Percentiles rank a stretch among this genome's conserved stretches.
phyloP scores from a whole-genome alignment of 2,113 vertebrate species.

The Oceanites oceanicus region DNA sequence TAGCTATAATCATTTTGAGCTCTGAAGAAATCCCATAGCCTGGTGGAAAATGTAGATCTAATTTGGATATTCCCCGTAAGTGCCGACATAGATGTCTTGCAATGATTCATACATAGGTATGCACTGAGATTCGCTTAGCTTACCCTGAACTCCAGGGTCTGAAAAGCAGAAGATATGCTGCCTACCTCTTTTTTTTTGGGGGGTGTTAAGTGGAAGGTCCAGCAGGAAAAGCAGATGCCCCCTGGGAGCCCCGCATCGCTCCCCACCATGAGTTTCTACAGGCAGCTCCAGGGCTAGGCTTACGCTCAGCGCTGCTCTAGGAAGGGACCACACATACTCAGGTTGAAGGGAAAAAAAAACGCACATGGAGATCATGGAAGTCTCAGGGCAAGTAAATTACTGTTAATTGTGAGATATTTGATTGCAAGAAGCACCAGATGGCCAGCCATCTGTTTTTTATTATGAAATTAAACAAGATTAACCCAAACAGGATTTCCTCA shows the following conservation, averaged over 20 bases:
- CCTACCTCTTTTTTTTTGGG: background rate
- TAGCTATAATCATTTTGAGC: background rate
- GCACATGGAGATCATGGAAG: background rate
- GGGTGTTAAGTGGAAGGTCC: background rate
- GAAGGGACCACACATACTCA: constrained; percentile 52
- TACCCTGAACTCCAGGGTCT: background rate
- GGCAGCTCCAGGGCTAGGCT: background rate
- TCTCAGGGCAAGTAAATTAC: constrained; percentile 65
- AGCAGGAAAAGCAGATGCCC: background rate
- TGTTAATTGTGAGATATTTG: constrained; percentile 66
- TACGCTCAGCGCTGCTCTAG: background rate
- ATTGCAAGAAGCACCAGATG: constrained; percentile 68
- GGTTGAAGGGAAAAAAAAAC: background rate
- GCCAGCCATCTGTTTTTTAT: constrained; percentile 61
- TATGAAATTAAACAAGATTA: constrained; percentile 68
- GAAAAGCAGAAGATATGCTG: background rate
- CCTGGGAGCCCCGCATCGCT: background rate
- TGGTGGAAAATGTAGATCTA: background rate
- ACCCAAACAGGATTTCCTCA: constrained; percentile 62
- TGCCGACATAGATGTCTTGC: background rate
- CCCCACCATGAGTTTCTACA: background rate
- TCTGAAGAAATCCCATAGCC: background rate
- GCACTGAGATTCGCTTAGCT: background rate
- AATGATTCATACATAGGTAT: accelerated
- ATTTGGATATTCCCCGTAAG: background rate